Percentiles rank a stretch among this genome's conserved stretches.
phyloP scores from a whole-genome alignment of 2,888 invertebrate genomes.

The Subacronicta megacephala region DNA sequence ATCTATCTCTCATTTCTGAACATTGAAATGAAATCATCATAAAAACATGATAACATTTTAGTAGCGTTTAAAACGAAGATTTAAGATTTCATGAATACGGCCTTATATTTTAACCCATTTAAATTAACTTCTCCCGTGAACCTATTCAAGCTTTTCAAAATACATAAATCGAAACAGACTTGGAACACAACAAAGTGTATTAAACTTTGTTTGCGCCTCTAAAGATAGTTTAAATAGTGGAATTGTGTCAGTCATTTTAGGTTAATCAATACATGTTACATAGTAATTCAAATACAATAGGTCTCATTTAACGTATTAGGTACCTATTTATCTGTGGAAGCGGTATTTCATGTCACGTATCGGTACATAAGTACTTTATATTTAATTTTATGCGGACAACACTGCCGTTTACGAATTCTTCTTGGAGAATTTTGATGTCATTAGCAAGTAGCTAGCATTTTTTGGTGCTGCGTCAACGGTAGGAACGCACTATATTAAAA shows the following conservation, averaged over 20 bases:
- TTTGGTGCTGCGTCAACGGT: slow-evolving; percentile 64
- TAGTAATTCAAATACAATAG: slow-evolving; percentile 17
- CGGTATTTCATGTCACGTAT: slow-evolving; percentile 65
- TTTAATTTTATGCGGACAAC: slow-evolving; percentile 71
- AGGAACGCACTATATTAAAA: slow-evolving; percentile 74
- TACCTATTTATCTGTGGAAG: slow-evolving; percentile 45
- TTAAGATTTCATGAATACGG: no score
- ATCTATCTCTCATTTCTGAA: no score
- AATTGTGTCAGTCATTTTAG: slow-evolving; percentile 16
- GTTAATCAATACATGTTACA: slow-evolving; percentile 15
- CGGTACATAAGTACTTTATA: slow-evolving; percentile 59
- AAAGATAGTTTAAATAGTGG: slow-evolving; percentile 19
- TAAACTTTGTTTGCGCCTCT: slow-evolving; percentile 8
- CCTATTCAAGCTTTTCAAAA: background rate
- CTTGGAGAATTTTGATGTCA: slow-evolving; percentile 77
- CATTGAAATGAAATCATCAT: no score
- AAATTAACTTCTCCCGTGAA: no score
- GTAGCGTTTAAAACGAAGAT: no score
- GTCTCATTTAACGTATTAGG: slow-evolving; percentile 7
- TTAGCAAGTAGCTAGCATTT: slow-evolving; percentile 81
- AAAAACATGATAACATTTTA: no score
- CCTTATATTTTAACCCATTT: no score
- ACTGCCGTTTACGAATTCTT: slow-evolving; percentile 71
- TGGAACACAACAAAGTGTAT: slow-evolving; percentile 1
- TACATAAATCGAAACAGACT: slow-evolving; percentile 12